phyloP scores from a whole-genome alignment of 2,797 vertebrate species.

The Hippopotamyrus pictus region DNA sequence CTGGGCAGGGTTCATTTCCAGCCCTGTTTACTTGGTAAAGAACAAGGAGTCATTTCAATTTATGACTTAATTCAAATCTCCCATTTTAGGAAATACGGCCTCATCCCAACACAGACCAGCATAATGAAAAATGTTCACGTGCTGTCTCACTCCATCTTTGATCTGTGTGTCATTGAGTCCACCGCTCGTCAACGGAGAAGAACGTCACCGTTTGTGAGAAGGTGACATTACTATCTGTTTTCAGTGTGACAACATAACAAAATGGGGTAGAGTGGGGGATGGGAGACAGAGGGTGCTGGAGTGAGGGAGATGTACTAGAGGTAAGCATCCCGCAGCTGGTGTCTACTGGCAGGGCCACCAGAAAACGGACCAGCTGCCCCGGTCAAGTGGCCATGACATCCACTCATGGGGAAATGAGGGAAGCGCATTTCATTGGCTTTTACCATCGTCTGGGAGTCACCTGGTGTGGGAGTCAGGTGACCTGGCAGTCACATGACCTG shows the following conservation, averaged over 20 bases:
- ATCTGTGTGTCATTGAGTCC: background rate
- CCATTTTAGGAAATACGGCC: background rate
- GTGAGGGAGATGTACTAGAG: background rate
- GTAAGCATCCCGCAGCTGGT: background rate
- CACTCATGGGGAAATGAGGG: background rate
- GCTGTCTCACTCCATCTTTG: background rate
- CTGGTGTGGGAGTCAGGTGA: background rate
- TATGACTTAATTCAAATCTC: conserved; percentile 6
- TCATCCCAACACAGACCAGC: background rate
- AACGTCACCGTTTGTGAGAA: background rate
- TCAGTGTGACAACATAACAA: background rate
- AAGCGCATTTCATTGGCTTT: background rate
- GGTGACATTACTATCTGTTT: background rate
- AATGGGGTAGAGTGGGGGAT: background rate
- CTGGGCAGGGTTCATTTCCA: background rate
- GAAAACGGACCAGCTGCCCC: background rate
- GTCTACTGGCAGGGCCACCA: background rate
- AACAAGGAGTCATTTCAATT: conserved; percentile 18
- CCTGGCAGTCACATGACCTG: background rate
- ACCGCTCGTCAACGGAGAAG: background rate
- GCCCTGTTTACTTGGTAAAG: background rate
- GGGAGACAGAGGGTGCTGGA: background rate
- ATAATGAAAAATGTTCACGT: background rate
- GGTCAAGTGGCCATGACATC: background rate
- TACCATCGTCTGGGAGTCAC: background rate